A percentile compares a stretch with the other conserved stretches of the same genome.
phyloP scores from a whole-genome alignment of 2,888 invertebrate genomes.

The Dicyrtoma fusca region DNA sequence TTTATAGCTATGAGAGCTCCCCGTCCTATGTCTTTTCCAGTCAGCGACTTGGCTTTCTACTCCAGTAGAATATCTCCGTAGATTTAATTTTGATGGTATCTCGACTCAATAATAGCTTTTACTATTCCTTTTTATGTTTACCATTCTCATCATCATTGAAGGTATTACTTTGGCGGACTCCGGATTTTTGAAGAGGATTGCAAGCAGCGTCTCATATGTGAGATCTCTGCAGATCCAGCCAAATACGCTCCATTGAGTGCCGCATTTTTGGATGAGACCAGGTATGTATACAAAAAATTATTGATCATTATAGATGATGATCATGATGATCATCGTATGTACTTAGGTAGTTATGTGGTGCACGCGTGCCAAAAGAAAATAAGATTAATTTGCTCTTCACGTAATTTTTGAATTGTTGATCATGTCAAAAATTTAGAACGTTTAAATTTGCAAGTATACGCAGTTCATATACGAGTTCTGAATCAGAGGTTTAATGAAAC shows the following conservation, averaged over 20 bases:
- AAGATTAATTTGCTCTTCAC: neutral
- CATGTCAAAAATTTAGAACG: neutral
- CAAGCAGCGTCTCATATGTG: slow-evolving; percentile 58
- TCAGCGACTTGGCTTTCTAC: too few relatives aligned
- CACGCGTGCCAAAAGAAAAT: neutral
- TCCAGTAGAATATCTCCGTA: too few relatives aligned
- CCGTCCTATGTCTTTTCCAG: too few relatives aligned
- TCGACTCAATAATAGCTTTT: too few relatives aligned
- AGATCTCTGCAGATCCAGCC: slow-evolving; percentile 56
- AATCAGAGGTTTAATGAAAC: too few relatives aligned
- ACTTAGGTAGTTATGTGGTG: neutral
- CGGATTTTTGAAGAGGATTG: slow-evolving; percentile 58
- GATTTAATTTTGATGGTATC: too few relatives aligned
- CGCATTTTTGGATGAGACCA: slow-evolving; percentile 58
- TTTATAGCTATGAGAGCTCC: too few relatives aligned
- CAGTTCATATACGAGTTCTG: too few relatives aligned
- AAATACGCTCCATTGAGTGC: slow-evolving; percentile 58
- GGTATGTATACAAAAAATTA: slow-evolving; percentile 46
- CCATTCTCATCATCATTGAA: neutral
- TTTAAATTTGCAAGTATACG: neutral
- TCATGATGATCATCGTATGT: too few relatives aligned
- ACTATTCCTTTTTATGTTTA: neutral
- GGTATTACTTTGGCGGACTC: slow-evolving; percentile 57
- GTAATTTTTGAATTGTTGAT: neutral
- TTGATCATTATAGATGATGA: too few relatives aligned